Evolutionary conservation across 2,888 invertebrate species (phyloP), one percentile per base, ranked within the genome.

Genomic region (Drosophila kuntzei): DNA sequence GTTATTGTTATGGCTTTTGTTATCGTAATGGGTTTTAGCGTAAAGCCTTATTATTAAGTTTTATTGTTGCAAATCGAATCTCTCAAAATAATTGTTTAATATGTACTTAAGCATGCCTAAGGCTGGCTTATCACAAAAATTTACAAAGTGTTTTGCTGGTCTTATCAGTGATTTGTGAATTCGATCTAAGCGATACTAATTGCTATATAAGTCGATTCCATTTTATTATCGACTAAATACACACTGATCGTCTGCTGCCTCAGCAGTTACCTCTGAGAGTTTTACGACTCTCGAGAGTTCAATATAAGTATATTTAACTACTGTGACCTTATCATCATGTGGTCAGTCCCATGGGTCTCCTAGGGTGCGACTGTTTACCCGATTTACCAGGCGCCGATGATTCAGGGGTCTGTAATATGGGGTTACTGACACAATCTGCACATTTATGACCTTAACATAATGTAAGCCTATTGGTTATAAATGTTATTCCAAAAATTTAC

Each of bases 61-160:
- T 72, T 65, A 68, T 60, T 37, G 44, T 49, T 63, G 20, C 27
- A 60, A 69, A 80, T 86, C 78, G 68, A 64, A 76, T 63, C 62
- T 64, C 47, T 37, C 22, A 43, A 60, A 57, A 60, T 88, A 83
- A 83, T 83, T 74, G 84, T 83, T 88, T 80, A 68, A 86, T 83
- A 68, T 73, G 55, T 67, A 65, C 50, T 41, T 65, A 69, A 29
- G 18, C 44, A 54, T 50, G 47, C 14, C 25, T 14, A 7, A 22
- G 50, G 46, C 36, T 11, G 29, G 29, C 76, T 76, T 76, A 74
- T 74, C 74, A 59, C n/a, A 11, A n/a, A n/a, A 53, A 27, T 47
- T 32, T 59, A 36, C 32, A 36, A 67, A 55, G 16, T 46, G 34
- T 14, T 49, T 29, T 71, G 34, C 1, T 4, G 16, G 7, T 32